These are phyloP conservation scores for Diadophis punctatus DNA, from an alignment of 2,113 vertebrate species.

Conservation along the genomic window DNA sequence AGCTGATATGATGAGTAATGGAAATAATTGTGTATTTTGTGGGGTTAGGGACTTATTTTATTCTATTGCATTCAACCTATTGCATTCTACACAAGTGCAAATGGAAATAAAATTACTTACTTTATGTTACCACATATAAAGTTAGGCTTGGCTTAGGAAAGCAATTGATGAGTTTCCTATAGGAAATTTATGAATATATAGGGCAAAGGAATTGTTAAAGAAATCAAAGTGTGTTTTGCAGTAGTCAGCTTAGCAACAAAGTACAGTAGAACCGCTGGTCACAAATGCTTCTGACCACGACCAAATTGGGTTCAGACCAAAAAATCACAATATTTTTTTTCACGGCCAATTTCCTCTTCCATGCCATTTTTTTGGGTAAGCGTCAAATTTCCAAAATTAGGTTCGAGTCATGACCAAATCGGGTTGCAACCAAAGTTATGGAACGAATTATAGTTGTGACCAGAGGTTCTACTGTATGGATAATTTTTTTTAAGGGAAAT, in stretches of 20 bases:
- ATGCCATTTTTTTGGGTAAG: too few relatives aligned
- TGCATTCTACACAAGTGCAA: not conserved
- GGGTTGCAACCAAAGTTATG: too few relatives aligned
- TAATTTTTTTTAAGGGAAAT: not conserved
- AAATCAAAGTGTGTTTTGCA: slow-evolving; percentile 33
- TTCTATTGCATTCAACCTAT: not conserved
- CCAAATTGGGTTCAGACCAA: too few relatives aligned
- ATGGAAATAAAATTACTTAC: not conserved
- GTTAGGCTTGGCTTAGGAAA: slow-evolving; percentile 16
- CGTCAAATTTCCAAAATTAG: too few relatives aligned
- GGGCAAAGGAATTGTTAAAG: slow-evolving; percentile 42
- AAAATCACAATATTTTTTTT: too few relatives aligned
- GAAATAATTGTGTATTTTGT: not conserved
- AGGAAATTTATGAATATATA: slow-evolving; percentile 30
- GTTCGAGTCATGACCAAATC: too few relatives aligned
- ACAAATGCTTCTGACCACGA: too few relatives aligned
- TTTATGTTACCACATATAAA: not conserved
- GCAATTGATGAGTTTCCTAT: not conserved
- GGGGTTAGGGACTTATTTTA: not conserved
- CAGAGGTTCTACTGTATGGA: too few relatives aligned
- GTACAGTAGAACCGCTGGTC: too few relatives aligned
- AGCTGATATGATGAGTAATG: not conserved
- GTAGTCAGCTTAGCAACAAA: not conserved
- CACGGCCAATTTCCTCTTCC: too few relatives aligned
- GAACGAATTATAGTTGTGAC: too few relatives aligned